A percentile compares a stretch with the other conserved stretches of the same genome.
phyloP scores from a whole-genome alignment of 2,888 invertebrate species.

The Eurytoma adleriae region DNA sequence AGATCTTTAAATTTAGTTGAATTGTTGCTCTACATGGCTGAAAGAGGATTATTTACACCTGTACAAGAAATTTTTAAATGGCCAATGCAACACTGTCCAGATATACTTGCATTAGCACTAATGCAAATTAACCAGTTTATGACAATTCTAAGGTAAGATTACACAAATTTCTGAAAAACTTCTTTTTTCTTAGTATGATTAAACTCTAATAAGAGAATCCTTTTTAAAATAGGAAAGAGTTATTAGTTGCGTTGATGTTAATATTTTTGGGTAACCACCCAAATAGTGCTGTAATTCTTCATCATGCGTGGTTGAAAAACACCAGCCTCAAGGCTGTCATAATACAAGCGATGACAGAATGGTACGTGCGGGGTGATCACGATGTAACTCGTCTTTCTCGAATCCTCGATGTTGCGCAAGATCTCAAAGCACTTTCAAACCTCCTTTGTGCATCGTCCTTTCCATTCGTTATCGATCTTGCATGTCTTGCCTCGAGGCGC shows the following conservation, averaged over 20 bases:
- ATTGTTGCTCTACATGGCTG: constrained; percentile 89
- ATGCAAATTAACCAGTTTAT: constrained; percentile 91
- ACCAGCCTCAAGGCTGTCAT: constrained; percentile 87
- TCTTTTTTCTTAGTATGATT: background rate
- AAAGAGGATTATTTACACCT: constrained; percentile 88
- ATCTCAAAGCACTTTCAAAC: constrained; percentile 92
- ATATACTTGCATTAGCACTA: constrained; percentile 92
- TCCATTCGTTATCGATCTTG: constrained; percentile 98
- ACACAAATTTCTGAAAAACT: background rate
- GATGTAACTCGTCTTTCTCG: constrained; percentile 96
- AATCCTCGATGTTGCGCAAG: constrained; percentile 97
- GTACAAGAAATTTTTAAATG: constrained; percentile 94
- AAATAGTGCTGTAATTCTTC: constrained; percentile 96
- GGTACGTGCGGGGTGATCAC: constrained; percentile 94
- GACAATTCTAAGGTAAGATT: constrained; percentile 85
- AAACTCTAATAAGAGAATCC: too few relatives aligned
- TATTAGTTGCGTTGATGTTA: constrained; percentile 91
- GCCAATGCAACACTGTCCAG: constrained; percentile 95
- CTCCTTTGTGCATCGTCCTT: constrained; percentile 94
- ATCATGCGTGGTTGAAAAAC: constrained; percentile 96
- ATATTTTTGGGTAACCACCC: constrained; percentile 97
- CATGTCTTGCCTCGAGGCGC: constrained; percentile 96
- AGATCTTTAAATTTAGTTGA: constrained; percentile 95
- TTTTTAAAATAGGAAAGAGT: constrained; percentile 82
- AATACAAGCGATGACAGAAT: constrained; percentile 98